phyloP scores from a whole-genome alignment of 2,888 invertebrate species.

The Drosophila kambysellisi region DNA sequence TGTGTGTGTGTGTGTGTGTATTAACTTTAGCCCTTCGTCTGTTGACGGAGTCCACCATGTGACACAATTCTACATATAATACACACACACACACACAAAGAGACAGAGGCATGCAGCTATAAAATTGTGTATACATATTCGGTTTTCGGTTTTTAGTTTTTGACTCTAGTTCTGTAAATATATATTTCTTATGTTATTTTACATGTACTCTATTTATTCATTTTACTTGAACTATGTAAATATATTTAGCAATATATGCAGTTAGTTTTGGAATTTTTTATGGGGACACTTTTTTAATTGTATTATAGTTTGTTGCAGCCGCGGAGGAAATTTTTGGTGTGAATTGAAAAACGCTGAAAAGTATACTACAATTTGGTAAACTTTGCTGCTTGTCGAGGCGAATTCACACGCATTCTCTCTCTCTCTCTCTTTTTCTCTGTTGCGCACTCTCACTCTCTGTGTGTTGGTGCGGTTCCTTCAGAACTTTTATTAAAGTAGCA shows the following conservation, averaged over 20 bases:
- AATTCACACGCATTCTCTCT: constrained; percentile 4
- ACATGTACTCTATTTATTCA: not conserved
- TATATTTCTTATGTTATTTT: not conserved
- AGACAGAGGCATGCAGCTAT: constrained; percentile 29
- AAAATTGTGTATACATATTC: constrained; percentile 60
- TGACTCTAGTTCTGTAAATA: not conserved
- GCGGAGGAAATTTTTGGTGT: constrained; percentile 25
- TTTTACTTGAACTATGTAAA: not conserved
- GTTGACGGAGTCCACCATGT: constrained; percentile 18
- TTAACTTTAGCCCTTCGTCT: not conserved
- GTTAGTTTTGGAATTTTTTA: not conserved
- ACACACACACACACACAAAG: not conserved
- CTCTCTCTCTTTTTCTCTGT: constrained; percentile 5
- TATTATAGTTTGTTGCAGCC: not conserved
- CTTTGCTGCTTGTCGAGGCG: constrained; percentile 23
- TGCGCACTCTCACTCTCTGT: constrained; percentile 21
- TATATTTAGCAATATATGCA: not conserved
- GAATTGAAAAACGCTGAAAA: constrained; percentile 56
- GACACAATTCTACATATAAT: constrained; percentile 36
- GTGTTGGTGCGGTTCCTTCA: constrained; percentile 36
- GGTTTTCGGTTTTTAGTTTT: constrained; percentile 11
- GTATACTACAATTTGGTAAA: constrained; percentile 56
- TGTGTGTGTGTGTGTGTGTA: not conserved
- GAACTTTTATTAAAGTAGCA: constrained; percentile 40
- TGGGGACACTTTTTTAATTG: not conserved